These are phyloP conservation scores for Syngnathoides biaculeatus DNA, from an alignment of 2,113 vertebrate genomes.

Conservation along the genomic window DNA sequence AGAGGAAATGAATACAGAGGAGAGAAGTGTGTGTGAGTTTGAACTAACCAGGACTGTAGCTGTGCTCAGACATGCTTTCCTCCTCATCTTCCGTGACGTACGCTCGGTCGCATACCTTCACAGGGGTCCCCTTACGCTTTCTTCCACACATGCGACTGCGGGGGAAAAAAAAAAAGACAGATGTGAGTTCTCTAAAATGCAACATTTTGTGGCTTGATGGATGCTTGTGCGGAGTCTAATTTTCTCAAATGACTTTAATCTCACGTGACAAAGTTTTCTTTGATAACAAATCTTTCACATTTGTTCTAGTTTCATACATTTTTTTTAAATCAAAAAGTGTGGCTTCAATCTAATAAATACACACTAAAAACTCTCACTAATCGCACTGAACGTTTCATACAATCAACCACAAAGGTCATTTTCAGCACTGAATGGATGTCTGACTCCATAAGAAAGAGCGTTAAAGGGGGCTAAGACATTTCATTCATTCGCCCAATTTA, in stretches of 20 bases:
- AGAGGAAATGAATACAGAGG: not conserved
- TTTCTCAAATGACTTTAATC: no score
- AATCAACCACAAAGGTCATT: not conserved
- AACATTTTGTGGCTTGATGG: no score
- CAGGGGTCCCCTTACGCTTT: conserved; percentile 77
- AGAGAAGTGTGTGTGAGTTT: not conserved
- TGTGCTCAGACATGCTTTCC: conserved; percentile 79
- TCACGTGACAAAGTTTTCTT: no score
- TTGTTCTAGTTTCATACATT: no score
- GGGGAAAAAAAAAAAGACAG: conserved; percentile 36
- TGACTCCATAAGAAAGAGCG: not conserved
- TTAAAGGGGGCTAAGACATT: no score
- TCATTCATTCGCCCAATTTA: not conserved
- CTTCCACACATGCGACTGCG: conserved; percentile 74
- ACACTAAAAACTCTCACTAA: no score
- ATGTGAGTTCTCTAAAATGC: not conserved
- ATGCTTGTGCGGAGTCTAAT: no score
- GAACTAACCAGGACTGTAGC: conserved; percentile 72
- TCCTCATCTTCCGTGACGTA: conserved; percentile 79
- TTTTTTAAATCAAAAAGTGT: no score
- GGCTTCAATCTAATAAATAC: no score
- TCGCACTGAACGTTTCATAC: not conserved
- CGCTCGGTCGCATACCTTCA: conserved; percentile 75
- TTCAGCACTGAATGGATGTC: not conserved
- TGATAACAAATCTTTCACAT: no score